These are phyloP conservation scores for Lytechinus variegatus DNA, from an alignment of 35 echinoderm and acorn worm species.

Conservation along the genomic window DNA sequence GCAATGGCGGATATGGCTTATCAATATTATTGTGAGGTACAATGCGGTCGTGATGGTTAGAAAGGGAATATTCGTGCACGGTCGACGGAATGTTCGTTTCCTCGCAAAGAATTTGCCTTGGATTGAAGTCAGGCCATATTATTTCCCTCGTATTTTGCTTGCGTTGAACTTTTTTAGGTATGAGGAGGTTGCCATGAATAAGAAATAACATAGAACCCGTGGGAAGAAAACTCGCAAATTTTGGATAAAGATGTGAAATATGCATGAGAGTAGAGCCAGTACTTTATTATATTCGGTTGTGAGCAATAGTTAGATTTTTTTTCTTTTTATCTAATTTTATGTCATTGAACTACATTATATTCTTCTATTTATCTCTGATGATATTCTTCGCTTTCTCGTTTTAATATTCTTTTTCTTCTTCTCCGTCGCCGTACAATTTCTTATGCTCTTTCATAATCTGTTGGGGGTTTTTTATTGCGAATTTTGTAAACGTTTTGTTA, in stretches of 20 bases:
- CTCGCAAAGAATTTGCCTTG: neutral
- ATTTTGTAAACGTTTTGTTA: too few species aligned
- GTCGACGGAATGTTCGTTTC: neutral
- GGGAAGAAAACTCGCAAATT: neutral
- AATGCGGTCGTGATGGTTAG: neutral
- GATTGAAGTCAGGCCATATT: neutral
- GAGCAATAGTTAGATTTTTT: neutral
- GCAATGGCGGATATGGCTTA: neutral
- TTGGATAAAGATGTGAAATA: neutral
- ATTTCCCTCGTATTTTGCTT: neutral
- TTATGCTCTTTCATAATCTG: too few species aligned
- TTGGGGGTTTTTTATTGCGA: too few species aligned
- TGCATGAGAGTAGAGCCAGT: neutral
- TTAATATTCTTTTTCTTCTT: too few species aligned
- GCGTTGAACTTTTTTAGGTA: neutral
- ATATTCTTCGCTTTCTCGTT: too few species aligned
- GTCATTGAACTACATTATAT: too few species aligned
- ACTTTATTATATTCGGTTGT: neutral
- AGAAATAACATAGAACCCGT: neutral
- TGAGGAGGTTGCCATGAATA: neutral
- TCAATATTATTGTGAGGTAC: neutral
- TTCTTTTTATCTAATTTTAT: too few species aligned
- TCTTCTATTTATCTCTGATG: too few species aligned
- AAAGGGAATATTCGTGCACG: neutral
- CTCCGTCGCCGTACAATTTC: too few species aligned